phyloP scores from a whole-genome alignment of 1,140 invertebrate genomes.

The Apolygus lucorum region DNA sequence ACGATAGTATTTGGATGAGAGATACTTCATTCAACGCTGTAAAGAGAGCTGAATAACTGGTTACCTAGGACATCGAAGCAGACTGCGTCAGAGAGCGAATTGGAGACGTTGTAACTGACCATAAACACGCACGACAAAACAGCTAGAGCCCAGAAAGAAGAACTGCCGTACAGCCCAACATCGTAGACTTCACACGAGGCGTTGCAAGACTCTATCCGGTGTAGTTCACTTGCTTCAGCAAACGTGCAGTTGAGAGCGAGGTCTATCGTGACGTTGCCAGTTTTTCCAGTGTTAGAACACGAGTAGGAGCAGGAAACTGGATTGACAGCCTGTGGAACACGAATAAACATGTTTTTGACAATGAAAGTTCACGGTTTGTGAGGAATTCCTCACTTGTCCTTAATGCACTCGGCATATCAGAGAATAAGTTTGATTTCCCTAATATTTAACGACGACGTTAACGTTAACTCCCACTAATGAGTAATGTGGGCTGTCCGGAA shows the following conservation, averaged over 20 bases:
- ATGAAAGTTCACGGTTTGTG: not conserved
- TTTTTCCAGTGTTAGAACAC: not conserved
- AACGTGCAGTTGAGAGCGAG: conserved; percentile 3
- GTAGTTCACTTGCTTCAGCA: not conserved
- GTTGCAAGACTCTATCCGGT: conserved; percentile 20
- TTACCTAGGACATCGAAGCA: conserved; percentile 71
- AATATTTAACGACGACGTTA: too few species aligned
- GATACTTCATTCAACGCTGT: not conserved
- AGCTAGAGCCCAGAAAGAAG: conserved; percentile 62
- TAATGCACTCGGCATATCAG: too few species aligned
- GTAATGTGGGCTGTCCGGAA: too few species aligned
- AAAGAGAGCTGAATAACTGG: conserved; percentile 28
- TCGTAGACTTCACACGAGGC: not conserved
- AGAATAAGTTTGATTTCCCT: too few species aligned
- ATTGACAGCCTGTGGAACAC: not conserved
- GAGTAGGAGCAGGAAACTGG: not conserved
- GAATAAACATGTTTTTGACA: not conserved
- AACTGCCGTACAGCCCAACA: conserved; percentile 37
- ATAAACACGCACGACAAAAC: conserved; percentile 58
- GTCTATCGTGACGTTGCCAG: not conserved
- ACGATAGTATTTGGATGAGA: too few species aligned
- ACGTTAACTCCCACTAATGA: too few species aligned
- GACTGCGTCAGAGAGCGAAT: conserved; percentile 67
- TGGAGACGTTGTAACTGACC: conserved; percentile 65
- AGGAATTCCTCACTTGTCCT: not conserved